These are phyloP conservation scores for Sandelia bainsii DNA, from an alignment of 2,797 vertebrate species.

Conservation along the genomic window DNA sequence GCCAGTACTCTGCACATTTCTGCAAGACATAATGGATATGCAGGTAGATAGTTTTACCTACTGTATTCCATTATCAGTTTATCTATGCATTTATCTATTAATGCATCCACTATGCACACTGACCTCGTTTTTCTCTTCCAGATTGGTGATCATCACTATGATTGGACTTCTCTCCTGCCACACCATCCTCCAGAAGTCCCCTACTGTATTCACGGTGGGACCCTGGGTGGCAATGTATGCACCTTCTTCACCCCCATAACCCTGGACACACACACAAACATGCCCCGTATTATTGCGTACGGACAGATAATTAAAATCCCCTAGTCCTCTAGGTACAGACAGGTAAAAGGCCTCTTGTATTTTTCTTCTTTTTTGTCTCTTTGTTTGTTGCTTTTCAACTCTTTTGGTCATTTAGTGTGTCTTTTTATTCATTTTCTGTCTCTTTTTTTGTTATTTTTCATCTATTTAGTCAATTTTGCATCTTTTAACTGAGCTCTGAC, in stretches of 20 bases:
- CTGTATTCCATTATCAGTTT: background rate
- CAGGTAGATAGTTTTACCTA: conserved; percentile 5
- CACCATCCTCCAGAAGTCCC: conserved; percentile 99
- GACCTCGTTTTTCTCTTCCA: conserved; percentile 99
- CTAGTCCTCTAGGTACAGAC: too few species aligned
- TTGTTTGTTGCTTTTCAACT: too few species aligned
- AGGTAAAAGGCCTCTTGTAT: too few species aligned
- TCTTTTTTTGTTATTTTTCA: too few species aligned
- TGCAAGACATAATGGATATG: conserved; percentile 64
- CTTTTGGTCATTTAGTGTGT: too few species aligned
- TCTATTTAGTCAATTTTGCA: too few species aligned
- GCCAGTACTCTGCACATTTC: conserved; percentile 99
- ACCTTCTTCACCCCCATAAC: conserved; percentile 92
- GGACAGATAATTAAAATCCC: too few species aligned
- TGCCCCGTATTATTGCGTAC: too few species aligned
- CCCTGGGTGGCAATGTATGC: conserved; percentile 98
- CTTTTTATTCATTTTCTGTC: too few species aligned
- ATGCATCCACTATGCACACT: conserved; percentile 25
- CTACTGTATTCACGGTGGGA: conserved; percentile 97
- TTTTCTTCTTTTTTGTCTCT: too few species aligned
- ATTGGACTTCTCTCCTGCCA: conserved; percentile 96
- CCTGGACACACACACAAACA: conserved; percentile 79
- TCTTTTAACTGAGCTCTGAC: too few species aligned
- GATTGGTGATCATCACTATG: conserved; percentile 99
- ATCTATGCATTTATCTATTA: background rate